Evolutionary conservation across 2,797 vertebrate species (phyloP).

Genomic region (Poecilia velifera): DNA sequence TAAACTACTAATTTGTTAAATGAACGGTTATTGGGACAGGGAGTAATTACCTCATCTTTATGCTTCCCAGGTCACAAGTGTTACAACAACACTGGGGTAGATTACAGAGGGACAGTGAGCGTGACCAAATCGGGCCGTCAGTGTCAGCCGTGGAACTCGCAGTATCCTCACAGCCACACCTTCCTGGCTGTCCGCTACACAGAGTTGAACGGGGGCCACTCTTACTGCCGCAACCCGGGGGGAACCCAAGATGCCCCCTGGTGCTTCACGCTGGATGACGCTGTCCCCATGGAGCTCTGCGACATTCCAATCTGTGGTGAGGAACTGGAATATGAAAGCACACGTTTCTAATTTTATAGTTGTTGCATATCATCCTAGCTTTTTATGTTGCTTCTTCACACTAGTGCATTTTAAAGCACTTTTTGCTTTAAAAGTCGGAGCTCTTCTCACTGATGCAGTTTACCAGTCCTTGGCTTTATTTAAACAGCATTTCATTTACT

Average conservation of each 20-base stretch:
- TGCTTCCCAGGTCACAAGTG: constrained; percentile 91
- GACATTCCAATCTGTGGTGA: constrained; percentile 94
- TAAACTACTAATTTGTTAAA: not conserved
- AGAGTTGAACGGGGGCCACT: constrained; percentile 95
- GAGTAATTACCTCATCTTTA: not conserved
- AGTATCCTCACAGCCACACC: constrained; percentile 95
- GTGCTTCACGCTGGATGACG: constrained; percentile 97
- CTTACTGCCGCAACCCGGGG: constrained; percentile 97
- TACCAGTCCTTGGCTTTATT: not conserved
- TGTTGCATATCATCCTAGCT: not conserved
- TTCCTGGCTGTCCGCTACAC: constrained; percentile 89
- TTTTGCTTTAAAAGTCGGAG: not conserved
- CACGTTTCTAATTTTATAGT: not conserved
- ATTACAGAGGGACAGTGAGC: constrained; percentile 94
- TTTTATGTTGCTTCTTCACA: not conserved
- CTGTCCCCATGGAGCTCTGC: constrained; percentile 91
- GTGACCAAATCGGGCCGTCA: constrained; percentile 92
- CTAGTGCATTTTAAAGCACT: not conserved
- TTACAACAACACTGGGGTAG: constrained; percentile 90
- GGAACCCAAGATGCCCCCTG: constrained; percentile 94
- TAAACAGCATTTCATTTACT: not conserved
- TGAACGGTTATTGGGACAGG: not conserved
- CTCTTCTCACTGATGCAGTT: not conserved
- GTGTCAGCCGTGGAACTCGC: constrained; percentile 98
- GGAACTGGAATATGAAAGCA: not conserved